Conservation (phyloP, 2,888 invertebrate species). For the Volucella inanis region DNA sequence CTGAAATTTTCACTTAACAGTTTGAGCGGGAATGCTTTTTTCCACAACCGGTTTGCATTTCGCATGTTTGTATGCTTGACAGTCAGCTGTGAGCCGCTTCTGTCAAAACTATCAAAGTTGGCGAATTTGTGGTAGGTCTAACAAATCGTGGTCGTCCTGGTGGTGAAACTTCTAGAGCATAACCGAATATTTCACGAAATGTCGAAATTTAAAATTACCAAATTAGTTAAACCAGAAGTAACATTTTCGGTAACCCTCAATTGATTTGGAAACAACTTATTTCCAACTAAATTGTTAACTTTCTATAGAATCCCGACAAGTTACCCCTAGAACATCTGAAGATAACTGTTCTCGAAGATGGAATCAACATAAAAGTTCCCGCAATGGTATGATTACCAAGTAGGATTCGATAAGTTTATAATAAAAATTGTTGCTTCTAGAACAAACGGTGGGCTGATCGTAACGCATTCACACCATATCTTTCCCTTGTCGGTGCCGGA, state of each 20-base stretch:
- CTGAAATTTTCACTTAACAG: neutral
- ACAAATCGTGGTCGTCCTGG: conserved; percentile 2
- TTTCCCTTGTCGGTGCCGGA: conserved; percentile 79
- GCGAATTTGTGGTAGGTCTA: neutral
- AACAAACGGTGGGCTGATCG: conserved; percentile 78
- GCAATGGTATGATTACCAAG: conserved; percentile 85
- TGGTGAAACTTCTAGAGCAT: conserved; percentile 23
- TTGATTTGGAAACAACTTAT: neutral
- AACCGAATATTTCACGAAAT: neutral
- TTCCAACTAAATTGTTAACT: neutral
- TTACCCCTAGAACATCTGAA: conserved; percentile 85
- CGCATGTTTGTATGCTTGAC: neutral
- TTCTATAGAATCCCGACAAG: conserved; percentile 85
- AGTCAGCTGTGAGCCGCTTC: conserved; percentile 40
- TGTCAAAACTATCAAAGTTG: conserved; percentile 20
- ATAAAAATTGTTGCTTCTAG: conserved; percentile 69
- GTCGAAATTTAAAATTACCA: conserved; percentile 24
- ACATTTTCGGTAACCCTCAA: conserved; percentile 51
- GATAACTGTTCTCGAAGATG: conserved; percentile 84
- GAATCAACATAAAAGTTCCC: conserved; percentile 84
- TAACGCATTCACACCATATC: conserved; percentile 77
- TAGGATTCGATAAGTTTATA: conserved; percentile 1
- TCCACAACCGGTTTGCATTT: neutral
- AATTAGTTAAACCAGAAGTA: conserved; percentile 20
- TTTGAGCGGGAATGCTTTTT: neutral